Base-by-base conservation (phyloP, 2,888 invertebrate genomes). In the Noctua janthe region DNA sequence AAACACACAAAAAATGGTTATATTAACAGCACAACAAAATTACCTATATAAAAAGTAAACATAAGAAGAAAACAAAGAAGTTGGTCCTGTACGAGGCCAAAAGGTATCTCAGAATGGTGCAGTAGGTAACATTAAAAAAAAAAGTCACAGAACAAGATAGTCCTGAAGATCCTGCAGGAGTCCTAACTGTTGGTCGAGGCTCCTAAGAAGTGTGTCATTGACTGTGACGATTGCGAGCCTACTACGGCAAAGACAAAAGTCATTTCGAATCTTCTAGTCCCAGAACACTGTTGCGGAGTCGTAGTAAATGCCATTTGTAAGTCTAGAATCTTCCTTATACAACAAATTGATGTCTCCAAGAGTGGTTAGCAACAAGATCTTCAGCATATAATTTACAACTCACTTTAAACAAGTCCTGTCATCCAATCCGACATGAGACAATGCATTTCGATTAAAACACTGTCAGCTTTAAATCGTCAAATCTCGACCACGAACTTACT, bases 401-500 rank as follows among this genome's bases (percentile, higher is more conserved):
- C 69, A 82, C 29, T 76, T 71, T 35, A 81, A 51, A 75, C 35
- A 59, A 39, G 66, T 47, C 43, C 49, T 39, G 66, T 74, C 62
- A 51, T 13, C 66, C 70, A 15, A 75, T 47, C 11, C 23, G 23
- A 23, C 51, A 66, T 1, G 10, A 39, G 56, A 70, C 78, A 62
- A 84, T 82, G 71, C 78, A 79, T 67, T 79, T 84, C 35, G 64
- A 86, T 87, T 83, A 71, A 70, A 67, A 54, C 54, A 51, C 49
- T 69, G 77, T 76, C 84, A 76, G 51, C 15, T 74, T 29, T 78
- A 76, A 69, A 70, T 74, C 51, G 13, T 49, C 62, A 71, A 74
- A 73, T 67, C 13, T 17, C 10, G 20, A 23, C n/a, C 6, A 49
- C 23, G 13, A 35, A n/a, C n/a, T 6, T 11, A 17, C 59, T 70